phyloP scores from a whole-genome alignment of 2,888 invertebrate genomes.

The Chaitophorus viminalis region DNA sequence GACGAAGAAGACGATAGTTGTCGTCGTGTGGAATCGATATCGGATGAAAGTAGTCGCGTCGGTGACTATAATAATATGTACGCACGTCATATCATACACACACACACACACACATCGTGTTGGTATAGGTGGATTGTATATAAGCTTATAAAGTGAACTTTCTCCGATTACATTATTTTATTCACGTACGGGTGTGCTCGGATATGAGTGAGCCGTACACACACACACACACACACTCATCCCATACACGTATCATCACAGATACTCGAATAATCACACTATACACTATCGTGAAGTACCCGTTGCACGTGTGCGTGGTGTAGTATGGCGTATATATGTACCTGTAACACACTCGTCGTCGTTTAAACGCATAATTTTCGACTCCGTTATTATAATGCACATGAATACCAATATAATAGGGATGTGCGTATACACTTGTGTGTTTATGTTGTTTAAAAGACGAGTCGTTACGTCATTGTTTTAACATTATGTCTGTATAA shows the following conservation, averaged over 20 bases:
- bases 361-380: neutral
- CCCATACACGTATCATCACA: neutral
- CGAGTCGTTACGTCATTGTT: neutral
- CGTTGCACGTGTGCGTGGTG: neutral
- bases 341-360: neutral
- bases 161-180: neutral
- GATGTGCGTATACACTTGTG: neutral
- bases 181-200: neutral
- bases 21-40: slow-evolving; percentile 26
- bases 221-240: neutral
- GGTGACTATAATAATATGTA: neutral
- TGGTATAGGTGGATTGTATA: neutral
- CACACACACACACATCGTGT: neutral
- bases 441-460: neutral
- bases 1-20: neutral
- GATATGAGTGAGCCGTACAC: neutral
- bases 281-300: no score
- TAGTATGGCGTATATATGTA: no score
- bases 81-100: no score
- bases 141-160: slow-evolving; percentile 8
- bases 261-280: no score
- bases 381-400: no score
- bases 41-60: slow-evolving; percentile 19
- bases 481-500: neutral
- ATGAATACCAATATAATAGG: neutral